phyloP scores from a whole-genome alignment of 2,113 vertebrate species.

The Willisornis vidua region DNA sequence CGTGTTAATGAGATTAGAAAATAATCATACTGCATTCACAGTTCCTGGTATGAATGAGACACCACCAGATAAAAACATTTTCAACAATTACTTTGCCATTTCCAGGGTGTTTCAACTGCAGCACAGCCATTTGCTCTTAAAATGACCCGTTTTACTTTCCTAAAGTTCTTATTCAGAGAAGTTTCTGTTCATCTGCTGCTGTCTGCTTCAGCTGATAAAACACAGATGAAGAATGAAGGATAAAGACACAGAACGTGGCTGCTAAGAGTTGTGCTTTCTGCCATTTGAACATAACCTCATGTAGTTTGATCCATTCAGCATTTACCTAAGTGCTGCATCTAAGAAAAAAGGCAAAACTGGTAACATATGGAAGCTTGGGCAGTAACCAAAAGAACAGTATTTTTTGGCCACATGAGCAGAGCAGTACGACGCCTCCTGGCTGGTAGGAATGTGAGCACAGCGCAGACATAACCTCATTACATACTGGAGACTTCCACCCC shows the following conservation, averaged over 20 bases:
- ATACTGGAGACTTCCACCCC: constrained; percentile 50
- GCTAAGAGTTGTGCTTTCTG: constrained; percentile 69
- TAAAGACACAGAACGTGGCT: constrained; percentile 57
- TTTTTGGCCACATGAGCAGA: constrained; percentile 43
- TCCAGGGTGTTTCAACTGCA: neutral
- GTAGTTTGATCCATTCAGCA: constrained; percentile 47
- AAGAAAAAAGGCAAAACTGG: neutral
- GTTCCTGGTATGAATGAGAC: neutral
- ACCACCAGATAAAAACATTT: neutral
- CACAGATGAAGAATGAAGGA: constrained; percentile 71
- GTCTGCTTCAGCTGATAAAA: constrained; percentile 75
- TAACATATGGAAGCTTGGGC: constrained; percentile 60
- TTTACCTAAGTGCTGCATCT: constrained; percentile 48
- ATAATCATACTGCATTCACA: neutral
- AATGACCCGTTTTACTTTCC: constrained; percentile 43
- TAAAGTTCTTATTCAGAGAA: constrained; percentile 38
- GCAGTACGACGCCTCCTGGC: neutral
- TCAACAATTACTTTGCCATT: neutral
- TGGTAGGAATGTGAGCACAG: neutral
- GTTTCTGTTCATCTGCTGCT: constrained; percentile 67
- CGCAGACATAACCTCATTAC: constrained; percentile 69
- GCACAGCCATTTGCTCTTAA: neutral
- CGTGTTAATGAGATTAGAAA: neutral
- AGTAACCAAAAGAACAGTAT: constrained; percentile 52
- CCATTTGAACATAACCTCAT: constrained; percentile 57